Evolutionary conservation across 2,888 invertebrate genomes (phyloP).

Genomic region (Nephrotoma flavescens): DNA sequence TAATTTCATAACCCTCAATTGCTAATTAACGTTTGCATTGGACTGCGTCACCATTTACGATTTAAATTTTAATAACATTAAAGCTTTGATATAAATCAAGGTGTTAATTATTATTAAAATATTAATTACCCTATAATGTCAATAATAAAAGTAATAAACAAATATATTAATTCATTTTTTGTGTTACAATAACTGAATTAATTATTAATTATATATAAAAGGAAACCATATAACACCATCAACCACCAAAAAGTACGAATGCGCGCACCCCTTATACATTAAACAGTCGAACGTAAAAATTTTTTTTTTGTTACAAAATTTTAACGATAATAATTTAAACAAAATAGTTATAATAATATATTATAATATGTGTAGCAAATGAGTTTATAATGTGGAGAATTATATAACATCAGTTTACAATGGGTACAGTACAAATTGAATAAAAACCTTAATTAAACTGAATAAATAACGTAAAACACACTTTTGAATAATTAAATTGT

Average conservation of each 20-base stretch:
- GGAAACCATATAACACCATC: neutral
- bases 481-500: neutral
- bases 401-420: neutral
- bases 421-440: neutral
- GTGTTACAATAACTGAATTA: neutral
- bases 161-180: neutral
- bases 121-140: neutral
- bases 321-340: neutral
- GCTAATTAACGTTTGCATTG: no score
- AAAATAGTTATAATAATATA: neutral
- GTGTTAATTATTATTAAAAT: neutral
- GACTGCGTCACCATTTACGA: no score
- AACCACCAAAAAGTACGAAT: neutral
- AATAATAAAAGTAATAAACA: neutral
- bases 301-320: neutral
- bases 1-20: no score
- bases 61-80: neutral
- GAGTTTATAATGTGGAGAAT: neutral
- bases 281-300: neutral
- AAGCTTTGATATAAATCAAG: neutral
- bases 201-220: neutral
- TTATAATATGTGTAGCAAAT: neutral
- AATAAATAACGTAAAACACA: neutral
- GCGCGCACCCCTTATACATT: neutral
- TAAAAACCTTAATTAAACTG: neutral